These are phyloP conservation scores for Planococcus citri DNA, from an alignment of 1,140 invertebrate genomes.

Conservation along the genomic window DNA sequence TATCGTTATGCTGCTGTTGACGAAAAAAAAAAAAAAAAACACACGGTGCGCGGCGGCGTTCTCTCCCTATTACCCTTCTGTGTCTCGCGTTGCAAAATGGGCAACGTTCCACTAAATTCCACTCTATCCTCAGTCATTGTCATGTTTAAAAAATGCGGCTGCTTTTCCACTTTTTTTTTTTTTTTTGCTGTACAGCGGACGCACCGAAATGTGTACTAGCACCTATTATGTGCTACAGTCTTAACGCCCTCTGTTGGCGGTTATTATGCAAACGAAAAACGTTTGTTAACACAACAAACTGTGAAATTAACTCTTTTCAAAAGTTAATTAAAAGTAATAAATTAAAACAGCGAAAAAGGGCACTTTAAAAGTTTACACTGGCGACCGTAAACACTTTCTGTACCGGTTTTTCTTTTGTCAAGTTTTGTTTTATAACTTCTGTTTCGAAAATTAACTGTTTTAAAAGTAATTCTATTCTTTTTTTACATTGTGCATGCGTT, in stretches of 20 bases:
- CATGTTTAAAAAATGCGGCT: background rate
- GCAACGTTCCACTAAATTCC: background rate
- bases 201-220: background rate
- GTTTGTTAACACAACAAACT: conserved; percentile 7
- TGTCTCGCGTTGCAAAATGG: background rate
- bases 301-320: conserved; percentile 7
- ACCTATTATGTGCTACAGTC: background rate
- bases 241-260: background rate
- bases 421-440: conserved; percentile 3
- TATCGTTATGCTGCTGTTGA: background rate
- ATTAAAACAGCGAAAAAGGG: conserved; percentile 5
- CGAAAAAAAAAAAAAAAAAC: background rate
- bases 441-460: background rate
- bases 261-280: background rate
- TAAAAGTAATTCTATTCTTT: background rate
- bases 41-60: too few species aligned
- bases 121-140: background rate
- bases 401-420: conserved; percentile 2
- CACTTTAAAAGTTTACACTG: conserved; percentile 7
- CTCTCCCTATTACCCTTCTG: background rate
- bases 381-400: conserved; percentile 1
- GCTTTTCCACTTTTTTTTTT: background rate
- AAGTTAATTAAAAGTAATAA: conserved; percentile 8
- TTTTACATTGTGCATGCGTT: too few species aligned
- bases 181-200: too few species aligned